phyloP scores from a whole-genome alignment of 2,888 invertebrate genomes.

The Acleris sparsana region DNA sequence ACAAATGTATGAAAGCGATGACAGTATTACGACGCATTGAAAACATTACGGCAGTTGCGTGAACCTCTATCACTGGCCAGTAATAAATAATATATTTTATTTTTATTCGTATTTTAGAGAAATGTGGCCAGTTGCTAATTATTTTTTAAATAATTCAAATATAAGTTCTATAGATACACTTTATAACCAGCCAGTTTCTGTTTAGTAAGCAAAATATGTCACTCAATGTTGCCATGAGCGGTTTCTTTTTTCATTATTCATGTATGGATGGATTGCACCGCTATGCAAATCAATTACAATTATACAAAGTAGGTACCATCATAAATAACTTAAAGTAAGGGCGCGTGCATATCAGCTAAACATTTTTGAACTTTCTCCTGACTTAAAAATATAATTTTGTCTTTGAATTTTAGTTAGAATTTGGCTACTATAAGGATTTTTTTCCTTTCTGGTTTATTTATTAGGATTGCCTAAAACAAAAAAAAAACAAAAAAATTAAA shows the following conservation, averaged over 20 bases:
- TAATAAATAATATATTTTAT: neutral
- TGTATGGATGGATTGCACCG: constrained; percentile 29
- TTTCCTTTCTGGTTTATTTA: too few species aligned
- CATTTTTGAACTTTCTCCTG: too few species aligned
- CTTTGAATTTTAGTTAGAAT: too few species aligned
- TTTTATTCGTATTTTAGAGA: neutral
- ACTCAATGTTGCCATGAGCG: constrained; percentile 22
- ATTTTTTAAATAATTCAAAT: neutral
- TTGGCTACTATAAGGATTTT: too few species aligned
- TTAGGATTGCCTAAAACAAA: too few species aligned
- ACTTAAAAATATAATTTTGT: too few species aligned
- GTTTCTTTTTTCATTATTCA: constrained; percentile 26
- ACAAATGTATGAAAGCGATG: constrained; percentile 46
- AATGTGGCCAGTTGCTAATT: neutral
- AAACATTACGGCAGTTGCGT: constrained; percentile 48
- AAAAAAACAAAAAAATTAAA: too few species aligned
- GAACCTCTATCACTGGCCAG: constrained; percentile 26
- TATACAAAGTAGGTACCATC: constrained; percentile 33
- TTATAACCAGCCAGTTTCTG: constrained; percentile 15
- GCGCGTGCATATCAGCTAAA: constrained; percentile 11
- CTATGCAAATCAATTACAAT: constrained; percentile 38
- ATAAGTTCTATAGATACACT: neutral
- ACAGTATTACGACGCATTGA: constrained; percentile 46
- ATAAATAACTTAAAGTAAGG: constrained; percentile 31
- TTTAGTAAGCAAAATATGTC: constrained; percentile 32